Evolutionary conservation across 2,113 vertebrate genomes (phyloP).

Genomic region (Struthidea cinerea): DNA sequence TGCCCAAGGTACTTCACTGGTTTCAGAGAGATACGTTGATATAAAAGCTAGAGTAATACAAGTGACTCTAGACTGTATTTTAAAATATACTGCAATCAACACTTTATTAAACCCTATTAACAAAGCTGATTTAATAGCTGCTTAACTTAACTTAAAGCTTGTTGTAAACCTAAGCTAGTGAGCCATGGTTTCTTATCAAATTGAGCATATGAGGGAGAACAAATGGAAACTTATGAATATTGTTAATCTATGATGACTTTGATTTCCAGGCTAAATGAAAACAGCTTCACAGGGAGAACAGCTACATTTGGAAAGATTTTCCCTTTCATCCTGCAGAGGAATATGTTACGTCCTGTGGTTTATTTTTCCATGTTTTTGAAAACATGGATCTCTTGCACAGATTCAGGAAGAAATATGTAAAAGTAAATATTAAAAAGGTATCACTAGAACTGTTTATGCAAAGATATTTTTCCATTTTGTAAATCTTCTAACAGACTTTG

Average conservation of each 20-base stretch:
- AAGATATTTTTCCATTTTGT: neutral
- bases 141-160: neutral
- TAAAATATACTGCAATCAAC: neutral
- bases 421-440: neutral
- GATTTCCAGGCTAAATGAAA: neutral
- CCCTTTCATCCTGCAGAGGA: neutral
- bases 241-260: neutral
- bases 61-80: neutral
- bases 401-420: neutral
- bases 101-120: neutral
- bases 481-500: neutral
- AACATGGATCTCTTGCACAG: neutral
- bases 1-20: neutral
- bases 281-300: neutral
- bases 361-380: neutral
- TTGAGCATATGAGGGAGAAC: neutral
- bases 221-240: neutral
- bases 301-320: neutral
- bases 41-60: neutral
- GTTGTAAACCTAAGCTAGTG: neutral
- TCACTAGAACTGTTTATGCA: neutral
- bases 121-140: neutral
- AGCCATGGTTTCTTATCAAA: neutral
- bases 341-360: neutral
- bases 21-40: neutral